phyloP scores from a whole-genome alignment of 2,113 vertebrate species.

The Oplegnathus fasciatus region DNA sequence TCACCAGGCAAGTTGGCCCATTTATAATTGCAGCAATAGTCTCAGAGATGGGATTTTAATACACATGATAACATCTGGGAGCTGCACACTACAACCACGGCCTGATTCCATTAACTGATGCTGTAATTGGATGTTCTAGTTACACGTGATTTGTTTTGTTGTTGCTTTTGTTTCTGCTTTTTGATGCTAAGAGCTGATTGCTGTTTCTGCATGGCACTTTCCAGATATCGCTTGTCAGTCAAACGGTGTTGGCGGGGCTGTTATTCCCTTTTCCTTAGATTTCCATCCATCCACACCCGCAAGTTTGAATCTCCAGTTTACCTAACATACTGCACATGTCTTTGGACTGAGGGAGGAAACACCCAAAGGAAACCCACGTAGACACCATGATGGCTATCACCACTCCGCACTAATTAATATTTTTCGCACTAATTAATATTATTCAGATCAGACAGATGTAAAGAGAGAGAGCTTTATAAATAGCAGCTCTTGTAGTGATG shows the following conservation, averaged over 20 bases:
- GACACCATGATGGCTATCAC: not conserved
- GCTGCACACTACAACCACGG: not conserved
- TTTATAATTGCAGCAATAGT: conserved; percentile 15
- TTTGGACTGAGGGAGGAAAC: not conserved
- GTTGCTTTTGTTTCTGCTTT: conserved; percentile 9
- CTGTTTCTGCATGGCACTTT: not conserved
- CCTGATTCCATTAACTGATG: conserved; percentile 1
- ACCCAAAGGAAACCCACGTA: not conserved
- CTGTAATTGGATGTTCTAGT: not conserved
- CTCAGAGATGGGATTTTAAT: conserved; percentile 31
- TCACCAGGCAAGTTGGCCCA: conserved; percentile 1
- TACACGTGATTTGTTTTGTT: not conserved
- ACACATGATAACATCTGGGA: conserved; percentile 18
- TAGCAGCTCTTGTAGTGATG: not conserved
- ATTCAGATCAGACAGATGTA: too few species aligned
- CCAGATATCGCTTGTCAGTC: not conserved
- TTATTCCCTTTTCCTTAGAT: not conserved
- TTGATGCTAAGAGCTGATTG: not conserved
- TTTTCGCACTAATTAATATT: too few species aligned
- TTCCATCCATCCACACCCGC: not conserved
- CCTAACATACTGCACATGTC: not conserved
- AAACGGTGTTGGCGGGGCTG: not conserved
- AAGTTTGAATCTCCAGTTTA: not conserved
- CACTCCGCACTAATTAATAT: not conserved
- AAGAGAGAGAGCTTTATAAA: too few species aligned